These are phyloP conservation scores for Diorhabda carinulata DNA, from an alignment of 1,140 invertebrate genomes.

Conservation along the genomic window DNA sequence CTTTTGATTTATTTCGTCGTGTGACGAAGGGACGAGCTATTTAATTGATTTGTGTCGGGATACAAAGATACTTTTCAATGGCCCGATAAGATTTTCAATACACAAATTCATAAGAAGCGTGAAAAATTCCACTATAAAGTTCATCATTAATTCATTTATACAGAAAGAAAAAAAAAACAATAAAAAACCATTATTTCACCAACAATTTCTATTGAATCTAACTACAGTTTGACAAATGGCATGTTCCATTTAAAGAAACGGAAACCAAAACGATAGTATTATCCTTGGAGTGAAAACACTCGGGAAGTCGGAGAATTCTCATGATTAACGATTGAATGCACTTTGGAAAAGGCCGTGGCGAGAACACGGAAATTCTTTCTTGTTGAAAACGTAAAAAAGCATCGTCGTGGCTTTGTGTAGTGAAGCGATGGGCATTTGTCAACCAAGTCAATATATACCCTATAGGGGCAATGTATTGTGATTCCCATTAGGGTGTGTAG, in stretches of 20 bases:
- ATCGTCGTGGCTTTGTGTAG: constrained; percentile 39
- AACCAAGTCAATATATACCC: constrained; percentile 36
- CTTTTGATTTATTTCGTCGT: constrained; percentile 17
- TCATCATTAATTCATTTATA: too few species aligned
- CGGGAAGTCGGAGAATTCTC: constrained; percentile 37
- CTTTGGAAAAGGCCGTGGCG: constrained; percentile 39
- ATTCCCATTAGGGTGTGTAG: constrained; percentile 38
- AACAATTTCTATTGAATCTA: constrained; percentile 11
- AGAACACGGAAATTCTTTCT: constrained; percentile 45
- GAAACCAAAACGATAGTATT: constrained; percentile 29
- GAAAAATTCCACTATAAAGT: too few species aligned
- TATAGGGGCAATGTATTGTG: constrained; percentile 41
- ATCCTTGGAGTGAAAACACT: constrained; percentile 31
- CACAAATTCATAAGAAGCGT: too few species aligned
- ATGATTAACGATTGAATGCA: constrained; percentile 47
- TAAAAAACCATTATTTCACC: constrained; percentile 3
- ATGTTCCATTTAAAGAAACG: constrained; percentile 19
- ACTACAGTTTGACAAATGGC: constrained; percentile 16
- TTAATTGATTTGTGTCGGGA: background rate
- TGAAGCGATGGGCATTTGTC: constrained; percentile 43
- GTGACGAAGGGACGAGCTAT: background rate
- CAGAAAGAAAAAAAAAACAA: background rate
- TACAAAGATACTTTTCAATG: background rate
- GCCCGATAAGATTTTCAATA: too few species aligned
- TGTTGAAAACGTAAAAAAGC: constrained; percentile 39